Conservation (phyloP, 23 tunicate genomes). For the Halocynthia aurantium region DNA sequence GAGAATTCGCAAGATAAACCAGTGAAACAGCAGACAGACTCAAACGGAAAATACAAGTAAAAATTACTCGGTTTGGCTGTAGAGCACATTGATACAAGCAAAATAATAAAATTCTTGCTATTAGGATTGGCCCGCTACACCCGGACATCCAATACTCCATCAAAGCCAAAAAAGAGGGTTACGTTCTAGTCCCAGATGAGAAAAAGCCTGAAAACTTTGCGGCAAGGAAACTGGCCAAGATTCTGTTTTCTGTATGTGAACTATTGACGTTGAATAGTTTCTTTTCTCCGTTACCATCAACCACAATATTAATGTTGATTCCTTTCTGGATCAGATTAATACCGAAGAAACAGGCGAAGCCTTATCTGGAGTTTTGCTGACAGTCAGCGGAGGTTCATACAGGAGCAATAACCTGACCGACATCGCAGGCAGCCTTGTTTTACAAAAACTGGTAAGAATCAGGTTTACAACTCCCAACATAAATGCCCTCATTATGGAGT, state of each 20-base stretch:
- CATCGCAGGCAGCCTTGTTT: slow-evolving; percentile 35
- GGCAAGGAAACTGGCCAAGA: slow-evolving; percentile 76
- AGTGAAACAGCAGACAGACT: slow-evolving; percentile 32
- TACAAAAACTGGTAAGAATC: slow-evolving; percentile 46
- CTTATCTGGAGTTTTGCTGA: slow-evolving; percentile 56
- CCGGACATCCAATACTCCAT: slow-evolving; percentile 42
- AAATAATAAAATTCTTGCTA: neutral
- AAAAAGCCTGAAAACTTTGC: slow-evolving; percentile 40
- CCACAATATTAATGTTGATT: neutral
- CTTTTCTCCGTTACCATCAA: neutral
- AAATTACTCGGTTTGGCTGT: neutral
- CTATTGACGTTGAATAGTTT: neutral
- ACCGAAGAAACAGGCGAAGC: slow-evolving; percentile 22
- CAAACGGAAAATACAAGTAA: slow-evolving; percentile 65
- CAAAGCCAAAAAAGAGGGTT: slow-evolving; percentile 54
- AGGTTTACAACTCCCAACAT: too few species aligned
- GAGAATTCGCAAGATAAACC: slow-evolving; percentile 22
- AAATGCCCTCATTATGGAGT: too few species aligned
- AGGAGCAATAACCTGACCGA: slow-evolving; percentile 72
- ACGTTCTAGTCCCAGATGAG: slow-evolving; percentile 40
- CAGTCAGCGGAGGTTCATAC: slow-evolving; percentile 79
- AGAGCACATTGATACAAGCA: neutral
- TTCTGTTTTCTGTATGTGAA: neutral
- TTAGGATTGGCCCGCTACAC: slow-evolving; percentile 70
- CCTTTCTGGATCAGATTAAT: slow-evolving; percentile 26